Evolutionary conservation across 2,888 invertebrate genomes (phyloP).

Genomic region (Leptopilina myrica): DNA sequence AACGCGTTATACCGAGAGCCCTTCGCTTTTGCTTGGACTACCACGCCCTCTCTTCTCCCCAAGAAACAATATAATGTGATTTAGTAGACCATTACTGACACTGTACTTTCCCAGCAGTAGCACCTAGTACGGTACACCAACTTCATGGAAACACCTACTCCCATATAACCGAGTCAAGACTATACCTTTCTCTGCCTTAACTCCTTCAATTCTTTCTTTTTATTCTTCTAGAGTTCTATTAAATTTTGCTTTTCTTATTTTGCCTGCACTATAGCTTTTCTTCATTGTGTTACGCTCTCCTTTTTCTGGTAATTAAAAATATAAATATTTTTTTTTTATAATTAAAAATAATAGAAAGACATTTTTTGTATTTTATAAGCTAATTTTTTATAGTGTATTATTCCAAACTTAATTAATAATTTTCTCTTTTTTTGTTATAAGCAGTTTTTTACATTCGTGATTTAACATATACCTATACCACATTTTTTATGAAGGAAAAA

Average conservation of each 20-base stretch:
- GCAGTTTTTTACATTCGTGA: too few species aligned
- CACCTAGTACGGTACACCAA: conserved; percentile 64
- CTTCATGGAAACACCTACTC: conserved; percentile 45
- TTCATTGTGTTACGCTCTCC: not conserved
- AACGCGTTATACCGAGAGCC: conserved; percentile 43
- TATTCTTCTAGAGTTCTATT: not conserved
- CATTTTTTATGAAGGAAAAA: too few species aligned
- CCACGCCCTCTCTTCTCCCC: conserved; percentile 58
- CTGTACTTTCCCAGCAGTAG: conserved; percentile 69
- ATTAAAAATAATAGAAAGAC: too few species aligned
- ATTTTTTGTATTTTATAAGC: too few species aligned
- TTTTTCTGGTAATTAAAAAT: not conserved
- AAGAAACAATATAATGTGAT: conserved; percentile 76
- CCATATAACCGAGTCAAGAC: conserved; percentile 49
- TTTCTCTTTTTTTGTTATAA: too few species aligned
- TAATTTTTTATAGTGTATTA: too few species aligned
- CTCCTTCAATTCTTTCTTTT: not conserved
- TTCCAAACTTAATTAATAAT: too few species aligned
- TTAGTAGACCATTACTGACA: conserved; percentile 74
- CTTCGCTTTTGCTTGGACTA: conserved; percentile 55
- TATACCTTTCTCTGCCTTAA: conserved; percentile 34
- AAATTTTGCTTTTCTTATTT: conserved; percentile 7
- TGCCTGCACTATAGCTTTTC: not conserved
- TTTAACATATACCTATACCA: too few species aligned
- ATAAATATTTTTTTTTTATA: too few species aligned